Evolutionary conservation across 2,113 vertebrate species (phyloP).

Genomic region (Xiphias gladius): DNA sequence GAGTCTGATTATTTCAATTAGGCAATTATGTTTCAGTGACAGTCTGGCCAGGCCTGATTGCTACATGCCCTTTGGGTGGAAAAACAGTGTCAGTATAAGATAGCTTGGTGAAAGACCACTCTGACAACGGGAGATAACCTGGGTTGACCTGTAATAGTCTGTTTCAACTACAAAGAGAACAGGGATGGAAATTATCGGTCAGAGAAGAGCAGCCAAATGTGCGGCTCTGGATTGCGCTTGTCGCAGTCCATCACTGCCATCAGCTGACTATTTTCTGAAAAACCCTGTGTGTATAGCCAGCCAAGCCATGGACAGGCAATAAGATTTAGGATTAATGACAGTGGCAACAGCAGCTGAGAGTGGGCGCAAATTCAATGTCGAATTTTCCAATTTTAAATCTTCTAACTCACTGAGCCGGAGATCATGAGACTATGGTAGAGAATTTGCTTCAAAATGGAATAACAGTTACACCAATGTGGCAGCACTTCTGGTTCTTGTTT

Average conservation of each 20-base stretch:
- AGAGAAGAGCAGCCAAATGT: neutral
- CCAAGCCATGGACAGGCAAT: neutral
- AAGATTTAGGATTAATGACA: slow-evolving; percentile 3
- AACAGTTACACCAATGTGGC: neutral
- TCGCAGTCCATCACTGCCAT: neutral
- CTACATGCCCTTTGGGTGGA: slow-evolving; percentile 41
- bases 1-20: slow-evolving; percentile 71
- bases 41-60: slow-evolving; percentile 57
- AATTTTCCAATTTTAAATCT: neutral
- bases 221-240: neutral
- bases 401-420: neutral
- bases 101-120: neutral
- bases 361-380: neutral
- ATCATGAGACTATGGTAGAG: neutral
- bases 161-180: neutral
- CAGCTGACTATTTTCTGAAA: neutral
- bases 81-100: slow-evolving; percentile 32
- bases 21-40: slow-evolving; percentile 51
- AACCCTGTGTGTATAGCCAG: neutral
- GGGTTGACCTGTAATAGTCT: slow-evolving; percentile 10
- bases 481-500: neutral
- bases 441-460: neutral
- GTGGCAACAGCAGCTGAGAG: neutral
- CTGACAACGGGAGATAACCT: slow-evolving; percentile 24
- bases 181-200: slow-evolving; percentile 20